Percentiles rank a stretch among this genome's conserved stretches.
Conservation (phyloP, 2,888 invertebrate genomes). For the Matsumyia berberina region DNA sequence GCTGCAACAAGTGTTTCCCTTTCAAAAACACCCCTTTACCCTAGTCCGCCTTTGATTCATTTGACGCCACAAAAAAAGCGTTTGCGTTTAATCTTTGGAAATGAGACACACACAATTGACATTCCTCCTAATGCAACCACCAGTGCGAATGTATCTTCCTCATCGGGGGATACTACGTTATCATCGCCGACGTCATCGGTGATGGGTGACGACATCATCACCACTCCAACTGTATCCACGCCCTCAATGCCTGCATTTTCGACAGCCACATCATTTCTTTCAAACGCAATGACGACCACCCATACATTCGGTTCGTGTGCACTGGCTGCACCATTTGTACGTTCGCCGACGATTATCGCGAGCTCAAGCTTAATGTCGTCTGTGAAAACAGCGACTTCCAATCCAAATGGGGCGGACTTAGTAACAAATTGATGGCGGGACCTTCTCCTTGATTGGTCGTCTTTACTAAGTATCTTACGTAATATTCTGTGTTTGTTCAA, state of each 20-base stretch:
- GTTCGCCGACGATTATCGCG: slow-evolving; percentile 61
- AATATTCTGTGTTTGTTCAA: slow-evolving; percentile 22
- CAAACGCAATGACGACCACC: slow-evolving; percentile 79
- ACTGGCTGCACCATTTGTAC: slow-evolving; percentile 80
- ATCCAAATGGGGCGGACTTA: slow-evolving; percentile 63
- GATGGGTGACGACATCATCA: slow-evolving; percentile 45
- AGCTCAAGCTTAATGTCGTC: slow-evolving; percentile 48
- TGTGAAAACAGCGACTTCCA: slow-evolving; percentile 48
- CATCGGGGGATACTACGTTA: slow-evolving; percentile 56
- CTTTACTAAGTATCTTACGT: slow-evolving; percentile 9
- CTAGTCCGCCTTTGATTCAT: slow-evolving; percentile 79
- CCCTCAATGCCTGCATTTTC: slow-evolving; percentile 46
- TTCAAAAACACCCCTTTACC: slow-evolving; percentile 58
- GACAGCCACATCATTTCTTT: slow-evolving; percentile 77
- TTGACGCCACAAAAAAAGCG: slow-evolving; percentile 92
- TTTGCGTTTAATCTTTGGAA: slow-evolving; percentile 93
- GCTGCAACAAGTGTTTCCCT: slow-evolving; percentile 40
- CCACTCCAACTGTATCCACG: slow-evolving; percentile 33
- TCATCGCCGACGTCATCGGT: slow-evolving; percentile 73
- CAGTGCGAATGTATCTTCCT: slow-evolving; percentile 66
- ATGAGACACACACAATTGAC: slow-evolving; percentile 95
- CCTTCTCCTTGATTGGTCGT: background rate
- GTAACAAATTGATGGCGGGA: slow-evolving; percentile 71
- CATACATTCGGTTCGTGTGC: slow-evolving; percentile 84
- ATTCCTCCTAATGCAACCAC: slow-evolving; percentile 87